Evolutionary conservation across 2,797 vertebrate genomes (phyloP).

Genomic region (Fistularia tabacaria): DNA sequence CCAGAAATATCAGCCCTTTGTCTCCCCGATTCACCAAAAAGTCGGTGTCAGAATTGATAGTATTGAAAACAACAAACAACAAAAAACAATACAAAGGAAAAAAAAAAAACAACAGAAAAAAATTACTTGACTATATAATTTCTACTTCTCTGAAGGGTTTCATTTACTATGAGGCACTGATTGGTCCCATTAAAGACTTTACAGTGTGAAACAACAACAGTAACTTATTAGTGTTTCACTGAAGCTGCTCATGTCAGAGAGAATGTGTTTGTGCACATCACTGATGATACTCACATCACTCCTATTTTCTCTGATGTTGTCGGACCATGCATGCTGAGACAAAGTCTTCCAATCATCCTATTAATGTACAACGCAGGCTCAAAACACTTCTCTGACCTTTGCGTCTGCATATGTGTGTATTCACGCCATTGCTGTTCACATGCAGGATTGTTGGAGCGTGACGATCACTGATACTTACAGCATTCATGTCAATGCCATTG

Average conservation of each 20-base stretch:
- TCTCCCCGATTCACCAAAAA: too few relatives aligned
- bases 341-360: conserved; percentile 53
- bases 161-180: too few relatives aligned
- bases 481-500: conserved; percentile 84
- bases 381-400: conserved; percentile 40
- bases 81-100: too few relatives aligned
- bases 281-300: conserved; percentile 48
- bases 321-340: conserved; percentile 54
- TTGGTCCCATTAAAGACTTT: too few relatives aligned
- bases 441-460: not conserved
- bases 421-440: not conserved
- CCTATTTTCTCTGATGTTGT: conserved; percentile 48
- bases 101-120: too few relatives aligned
- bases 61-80: too few relatives aligned
- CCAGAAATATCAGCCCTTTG: too few relatives aligned
- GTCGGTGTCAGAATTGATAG: too few relatives aligned
- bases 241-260: not conserved
- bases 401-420: conserved; percentile 25
- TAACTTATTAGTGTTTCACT: not conserved
- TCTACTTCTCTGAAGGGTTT: too few relatives aligned
- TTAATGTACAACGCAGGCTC: conserved; percentile 57
- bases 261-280: conserved; percentile 27
- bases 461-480: conserved; percentile 64
- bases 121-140: too few relatives aligned
- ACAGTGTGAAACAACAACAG: not conserved